phyloP scores from a whole-genome alignment of 2,888 invertebrate species.

The Aphodius granarius region DNA sequence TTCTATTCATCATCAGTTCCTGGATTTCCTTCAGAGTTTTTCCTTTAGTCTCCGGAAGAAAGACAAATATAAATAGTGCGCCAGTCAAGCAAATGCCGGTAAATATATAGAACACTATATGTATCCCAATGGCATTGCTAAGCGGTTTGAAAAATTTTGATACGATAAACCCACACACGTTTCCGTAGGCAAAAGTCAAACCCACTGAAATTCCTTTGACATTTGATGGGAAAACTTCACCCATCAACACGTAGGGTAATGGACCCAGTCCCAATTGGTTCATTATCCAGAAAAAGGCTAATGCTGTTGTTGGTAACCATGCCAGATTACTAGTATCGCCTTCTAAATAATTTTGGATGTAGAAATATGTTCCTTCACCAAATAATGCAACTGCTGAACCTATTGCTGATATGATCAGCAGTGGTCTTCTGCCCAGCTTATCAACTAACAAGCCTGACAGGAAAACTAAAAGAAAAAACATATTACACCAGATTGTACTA shows the following conservation, averaged over 20 bases:
- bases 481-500: neutral
- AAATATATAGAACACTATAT: slow-evolving; percentile 63
- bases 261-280: slow-evolving; percentile 64
- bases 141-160: slow-evolving; percentile 63
- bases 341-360: slow-evolving; percentile 51
- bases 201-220: slow-evolving; percentile 65
- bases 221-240: slow-evolving; percentile 66
- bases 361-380: slow-evolving; percentile 59
- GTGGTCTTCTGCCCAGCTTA: slow-evolving; percentile 58
- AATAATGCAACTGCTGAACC: slow-evolving; percentile 60
- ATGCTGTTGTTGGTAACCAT: slow-evolving; percentile 59
- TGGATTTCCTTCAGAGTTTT: slow-evolving; percentile 65
- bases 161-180: slow-evolving; percentile 60
- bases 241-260: slow-evolving; percentile 64
- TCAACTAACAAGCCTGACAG: slow-evolving; percentile 51
- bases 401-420: slow-evolving; percentile 59
- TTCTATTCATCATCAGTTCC: slow-evolving; percentile 56
- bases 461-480: slow-evolving; percentile 16
- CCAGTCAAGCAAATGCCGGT: slow-evolving; percentile 59
- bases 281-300: slow-evolving; percentile 60
- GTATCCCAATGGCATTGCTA: slow-evolving; percentile 59
- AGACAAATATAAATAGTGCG: slow-evolving; percentile 58
- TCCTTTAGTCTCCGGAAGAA: slow-evolving; percentile 66
- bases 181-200: slow-evolving; percentile 59
- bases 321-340: slow-evolving; percentile 44